Conservation (phyloP, 1,140 invertebrate species). For the Sitophilus oryzae region DNA sequence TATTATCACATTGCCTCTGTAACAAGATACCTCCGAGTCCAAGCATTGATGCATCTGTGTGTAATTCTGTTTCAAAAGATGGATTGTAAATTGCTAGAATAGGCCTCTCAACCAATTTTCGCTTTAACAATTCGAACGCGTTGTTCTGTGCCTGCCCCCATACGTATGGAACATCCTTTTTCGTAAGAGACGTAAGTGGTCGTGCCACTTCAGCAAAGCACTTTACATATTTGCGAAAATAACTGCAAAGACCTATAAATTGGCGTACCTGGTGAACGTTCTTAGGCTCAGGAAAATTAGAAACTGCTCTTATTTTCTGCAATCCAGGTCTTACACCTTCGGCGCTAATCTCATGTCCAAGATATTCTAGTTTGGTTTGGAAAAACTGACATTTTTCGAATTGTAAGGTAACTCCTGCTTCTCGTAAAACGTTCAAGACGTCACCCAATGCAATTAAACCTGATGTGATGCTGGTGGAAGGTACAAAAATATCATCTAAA, state of each 20-base stretch:
- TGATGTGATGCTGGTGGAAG: conserved; percentile 22
- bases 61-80: background rate
- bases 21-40: background rate
- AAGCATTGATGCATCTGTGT: background rate
- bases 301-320: conserved; percentile 27
- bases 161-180: conserved; percentile 17
- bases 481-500: conserved; percentile 34
- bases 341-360: background rate
- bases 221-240: conserved; percentile 25
- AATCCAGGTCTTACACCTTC: conserved; percentile 17
- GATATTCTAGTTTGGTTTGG: conserved; percentile 8
- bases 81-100: conserved; percentile 3
- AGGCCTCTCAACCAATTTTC: background rate
- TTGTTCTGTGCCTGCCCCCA: conserved; percentile 16
- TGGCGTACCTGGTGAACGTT: conserved; percentile 34
- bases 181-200: conserved; percentile 31
- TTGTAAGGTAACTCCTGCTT: conserved; percentile 11
- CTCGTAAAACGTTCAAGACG: conserved; percentile 24
- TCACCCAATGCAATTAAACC: conserved; percentile 21
- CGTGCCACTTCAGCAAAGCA: conserved; percentile 20
- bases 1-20: background rate
- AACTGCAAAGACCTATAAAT: background rate
- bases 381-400: conserved; percentile 18
- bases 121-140: conserved; percentile 20
- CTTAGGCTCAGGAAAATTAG: conserved; percentile 16